Base-by-base conservation (phyloP, 2,113 vertebrate species). In the Microcebus tavaratra region DNA sequence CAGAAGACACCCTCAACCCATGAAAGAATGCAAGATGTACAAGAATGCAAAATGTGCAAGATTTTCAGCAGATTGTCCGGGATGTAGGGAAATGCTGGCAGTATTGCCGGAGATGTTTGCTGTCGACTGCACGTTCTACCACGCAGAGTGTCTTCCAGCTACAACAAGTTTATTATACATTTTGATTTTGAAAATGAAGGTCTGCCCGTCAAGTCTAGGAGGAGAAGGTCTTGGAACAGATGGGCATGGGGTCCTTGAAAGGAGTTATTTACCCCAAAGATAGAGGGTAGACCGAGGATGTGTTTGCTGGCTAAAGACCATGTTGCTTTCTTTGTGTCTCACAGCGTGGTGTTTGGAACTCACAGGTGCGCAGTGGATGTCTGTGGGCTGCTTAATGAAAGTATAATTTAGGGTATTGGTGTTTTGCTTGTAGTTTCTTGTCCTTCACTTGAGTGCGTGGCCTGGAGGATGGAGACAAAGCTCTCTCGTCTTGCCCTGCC, bases 21-120 rank as follows among this genome's bases (percentile, higher is more conserved):
- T 36, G 81, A 78, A 21, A 79, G 73, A 94, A 70, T 78, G 83
- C 72, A 36, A 36, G 36, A 36, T 36, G 36, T 36, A 36, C 36
- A 36, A 36, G 36, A 36, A 36, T 36, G 36, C 36, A 36, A 36
- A 36, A 36, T 36, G 65, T 11, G 73, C 75, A 87, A 93, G 59
- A 27, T 76, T 96, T 97, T 88, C 39, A 79, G 88, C 76, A 81
- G 94, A 80, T 88, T 94, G 65, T 72, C 94, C 75, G 34, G 90
- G 95, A 97, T 90, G 0, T 3, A 39, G 53, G 23, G 55, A 4
- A 76, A 50, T 70, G 68, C 95, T 94, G 63, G 75, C 6, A 15
- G 0, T 0, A 2, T 61, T 34, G 2, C n/a, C 31, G 63, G 39
- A 27, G 39, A 0, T 36, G 0, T 59, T 81, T 68, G 50, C 88